Evolutionary conservation across 2,113 vertebrate species (phyloP).

Genomic region (Dicrurus megarhynchus): DNA sequence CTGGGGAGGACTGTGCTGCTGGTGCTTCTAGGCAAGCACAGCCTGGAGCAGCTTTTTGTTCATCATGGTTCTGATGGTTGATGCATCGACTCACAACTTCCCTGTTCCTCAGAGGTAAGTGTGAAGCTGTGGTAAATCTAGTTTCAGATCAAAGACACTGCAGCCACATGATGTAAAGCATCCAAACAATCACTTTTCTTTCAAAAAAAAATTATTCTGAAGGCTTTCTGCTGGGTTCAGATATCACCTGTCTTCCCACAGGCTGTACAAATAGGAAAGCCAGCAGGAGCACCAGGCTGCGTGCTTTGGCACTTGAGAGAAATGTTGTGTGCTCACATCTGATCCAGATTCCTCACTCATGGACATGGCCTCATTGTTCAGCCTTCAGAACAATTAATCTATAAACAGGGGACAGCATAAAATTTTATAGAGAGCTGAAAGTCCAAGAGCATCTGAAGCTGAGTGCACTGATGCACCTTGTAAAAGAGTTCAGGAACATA

Average conservation of each 20-base stretch:
- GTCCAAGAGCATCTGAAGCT: neutral
- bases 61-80: neutral
- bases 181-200: neutral
- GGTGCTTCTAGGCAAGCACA: neutral
- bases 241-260: conserved; percentile 37
- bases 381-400: neutral
- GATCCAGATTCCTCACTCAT: neutral
- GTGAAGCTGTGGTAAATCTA: neutral
- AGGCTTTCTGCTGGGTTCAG: conserved; percentile 7
- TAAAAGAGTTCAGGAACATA: neutral
- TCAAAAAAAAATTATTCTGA: neutral
- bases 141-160: conserved; percentile 25
- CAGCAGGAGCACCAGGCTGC: neutral
- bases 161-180: neutral
- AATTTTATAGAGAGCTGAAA: neutral
- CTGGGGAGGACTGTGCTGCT: neutral
- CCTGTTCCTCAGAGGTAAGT: neutral
- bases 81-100: neutral
- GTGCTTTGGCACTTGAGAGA: neutral
- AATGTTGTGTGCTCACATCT: neutral
- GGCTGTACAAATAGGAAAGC: conserved; percentile 13
- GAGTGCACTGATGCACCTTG: neutral
- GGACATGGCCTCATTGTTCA: neutral
- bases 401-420: neutral
- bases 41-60: neutral